Percentiles rank a stretch among this genome's conserved stretches.
phyloP scores from a whole-genome alignment of 1,140 invertebrate species.

The Aphelinus atriplicis region DNA sequence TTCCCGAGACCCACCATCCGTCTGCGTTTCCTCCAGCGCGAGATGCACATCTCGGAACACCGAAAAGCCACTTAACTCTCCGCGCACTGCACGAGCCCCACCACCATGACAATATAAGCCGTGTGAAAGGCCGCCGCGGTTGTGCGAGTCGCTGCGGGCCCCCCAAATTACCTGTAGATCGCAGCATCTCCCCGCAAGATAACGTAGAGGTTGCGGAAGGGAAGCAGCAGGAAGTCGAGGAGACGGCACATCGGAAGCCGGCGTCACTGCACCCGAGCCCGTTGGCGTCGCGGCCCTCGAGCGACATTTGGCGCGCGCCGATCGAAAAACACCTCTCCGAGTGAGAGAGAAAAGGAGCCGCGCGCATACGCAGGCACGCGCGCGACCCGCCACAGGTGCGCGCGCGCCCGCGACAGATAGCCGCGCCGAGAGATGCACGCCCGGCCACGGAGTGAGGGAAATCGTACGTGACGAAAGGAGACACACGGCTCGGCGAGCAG shows the following conservation, averaged over 20 bases:
- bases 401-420: background rate
- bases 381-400: background rate
- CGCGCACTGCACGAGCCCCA: too few species aligned
- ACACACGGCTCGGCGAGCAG: background rate
- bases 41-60: too few species aligned
- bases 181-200: background rate
- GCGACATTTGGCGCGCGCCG: constrained; percentile 22
- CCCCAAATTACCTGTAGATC: constrained; percentile 21
- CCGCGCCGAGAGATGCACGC: too few species aligned
- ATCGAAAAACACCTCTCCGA: background rate
- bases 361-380: too few species aligned
- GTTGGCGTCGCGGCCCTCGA: background rate
- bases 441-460: background rate
- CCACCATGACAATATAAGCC: too few species aligned
- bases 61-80: too few species aligned
- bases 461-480: background rate
- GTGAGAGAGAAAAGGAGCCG: too few species aligned
- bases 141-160: too few species aligned
- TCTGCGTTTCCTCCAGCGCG: too few species aligned
- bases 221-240: background rate
- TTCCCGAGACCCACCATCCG: too few species aligned
- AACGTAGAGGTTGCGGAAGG: constrained; percentile 10
- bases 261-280: background rate
- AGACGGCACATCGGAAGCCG: constrained; percentile 11
- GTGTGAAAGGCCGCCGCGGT: too few species aligned